Conservation (phyloP, 1,140 invertebrate genomes). For the Cyphomyrmex costatus region DNA sequence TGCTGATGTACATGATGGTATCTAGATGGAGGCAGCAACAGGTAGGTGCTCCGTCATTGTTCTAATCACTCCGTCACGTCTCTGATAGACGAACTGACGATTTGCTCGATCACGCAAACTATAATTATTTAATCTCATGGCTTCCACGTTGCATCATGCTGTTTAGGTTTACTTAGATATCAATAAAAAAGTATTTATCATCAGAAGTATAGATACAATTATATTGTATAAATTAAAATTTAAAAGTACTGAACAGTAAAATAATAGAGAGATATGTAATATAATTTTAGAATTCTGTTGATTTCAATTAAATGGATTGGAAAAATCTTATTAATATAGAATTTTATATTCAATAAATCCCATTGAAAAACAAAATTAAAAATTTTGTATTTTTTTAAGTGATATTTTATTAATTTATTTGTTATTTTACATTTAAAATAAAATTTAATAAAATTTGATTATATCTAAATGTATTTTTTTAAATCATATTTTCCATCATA, state of each 20-base stretch:
- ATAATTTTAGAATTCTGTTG: background rate
- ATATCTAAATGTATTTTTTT: background rate
- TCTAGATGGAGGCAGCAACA: conserved; percentile 68
- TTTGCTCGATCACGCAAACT: conserved; percentile 56
- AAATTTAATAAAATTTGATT: background rate
- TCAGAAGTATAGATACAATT: background rate
- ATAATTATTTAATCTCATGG: conserved; percentile 30
- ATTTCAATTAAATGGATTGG: background rate
- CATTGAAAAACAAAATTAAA: background rate
- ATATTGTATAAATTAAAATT: background rate
- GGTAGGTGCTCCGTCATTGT: conserved; percentile 62
- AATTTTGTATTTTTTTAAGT: background rate
- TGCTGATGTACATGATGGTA: conserved; percentile 22
- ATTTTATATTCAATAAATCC: background rate
- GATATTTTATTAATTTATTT: background rate
- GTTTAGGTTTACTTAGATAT: background rate
- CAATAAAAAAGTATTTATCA: background rate
- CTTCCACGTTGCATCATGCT: background rate
- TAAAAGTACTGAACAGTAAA: background rate
- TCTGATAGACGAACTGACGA: conserved; percentile 45
- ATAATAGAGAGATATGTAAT: background rate
- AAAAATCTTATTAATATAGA: background rate
- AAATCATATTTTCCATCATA: no score
- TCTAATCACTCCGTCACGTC: conserved; percentile 67
- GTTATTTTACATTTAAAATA: background rate